A percentile compares a stretch with the other conserved stretches of the same genome.
phyloP scores from a whole-genome alignment of 2,113 vertebrate genomes.

The Otis tarda region DNA sequence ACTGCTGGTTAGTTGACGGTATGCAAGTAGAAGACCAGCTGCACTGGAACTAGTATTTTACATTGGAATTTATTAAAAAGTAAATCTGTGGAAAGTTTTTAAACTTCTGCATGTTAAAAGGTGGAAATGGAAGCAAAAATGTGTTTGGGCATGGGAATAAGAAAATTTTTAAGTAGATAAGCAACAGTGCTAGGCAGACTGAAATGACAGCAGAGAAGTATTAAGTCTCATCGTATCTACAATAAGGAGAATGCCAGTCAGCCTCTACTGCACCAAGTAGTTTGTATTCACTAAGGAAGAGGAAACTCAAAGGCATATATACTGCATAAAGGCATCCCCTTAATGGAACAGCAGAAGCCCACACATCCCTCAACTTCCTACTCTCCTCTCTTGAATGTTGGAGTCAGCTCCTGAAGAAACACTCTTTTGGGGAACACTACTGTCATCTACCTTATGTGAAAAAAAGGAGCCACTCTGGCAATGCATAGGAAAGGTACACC shows the following conservation, averaged over 20 bases:
- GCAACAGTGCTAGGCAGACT: not conserved
- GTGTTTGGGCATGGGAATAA: not conserved
- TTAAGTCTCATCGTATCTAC: not conserved
- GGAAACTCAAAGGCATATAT: not conserved
- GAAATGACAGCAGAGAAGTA: not conserved
- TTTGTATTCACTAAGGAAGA: not conserved
- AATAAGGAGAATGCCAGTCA: not conserved
- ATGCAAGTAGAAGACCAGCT: not conserved
- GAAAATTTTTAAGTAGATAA: not conserved
- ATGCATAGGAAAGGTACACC: not conserved
- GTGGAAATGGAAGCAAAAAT: not conserved
- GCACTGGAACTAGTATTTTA: not conserved
- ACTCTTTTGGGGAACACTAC: not conserved
- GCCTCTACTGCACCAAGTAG: not conserved
- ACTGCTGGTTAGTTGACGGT: not conserved
- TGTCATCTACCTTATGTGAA: not conserved
- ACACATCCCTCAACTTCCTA: not conserved
- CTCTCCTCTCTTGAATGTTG: not conserved
- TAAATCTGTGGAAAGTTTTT: not conserved
- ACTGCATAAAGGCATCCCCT: not conserved
- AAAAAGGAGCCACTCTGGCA: fast-evolving
- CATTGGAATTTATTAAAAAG: not conserved
- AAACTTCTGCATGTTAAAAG: not conserved
- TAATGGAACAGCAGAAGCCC: not conserved
- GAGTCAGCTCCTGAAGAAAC: not conserved